phyloP scores from a whole-genome alignment of 1,140 invertebrate species.

The Steinernema feltiae region DNA sequence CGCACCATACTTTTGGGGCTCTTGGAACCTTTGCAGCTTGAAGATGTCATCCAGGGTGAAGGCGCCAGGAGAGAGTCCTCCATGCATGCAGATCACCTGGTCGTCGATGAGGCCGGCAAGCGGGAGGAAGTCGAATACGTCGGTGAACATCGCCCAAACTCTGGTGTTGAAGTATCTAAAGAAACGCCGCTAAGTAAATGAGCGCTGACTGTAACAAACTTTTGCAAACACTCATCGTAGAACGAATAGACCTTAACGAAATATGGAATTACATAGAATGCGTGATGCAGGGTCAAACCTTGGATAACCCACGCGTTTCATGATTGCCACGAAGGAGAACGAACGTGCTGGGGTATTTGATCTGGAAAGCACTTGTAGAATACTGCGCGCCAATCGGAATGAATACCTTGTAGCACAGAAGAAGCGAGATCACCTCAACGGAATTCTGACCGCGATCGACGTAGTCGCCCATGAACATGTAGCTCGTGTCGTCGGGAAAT shows the following conservation, averaged over 20 bases:
- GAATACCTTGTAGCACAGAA: neutral
- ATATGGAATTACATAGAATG: neutral
- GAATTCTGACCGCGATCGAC: neutral
- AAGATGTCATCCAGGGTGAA: neutral
- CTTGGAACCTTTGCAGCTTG: neutral
- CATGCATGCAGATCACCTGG: neutral
- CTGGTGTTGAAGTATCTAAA: too few species aligned
- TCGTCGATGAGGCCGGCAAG: neutral
- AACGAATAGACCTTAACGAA: neutral
- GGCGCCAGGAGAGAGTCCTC: neutral
- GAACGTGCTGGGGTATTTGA: too few species aligned
- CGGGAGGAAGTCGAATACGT: neutral
- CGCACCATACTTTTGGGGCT: neutral
- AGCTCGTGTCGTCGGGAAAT: slow-evolving; percentile 57
- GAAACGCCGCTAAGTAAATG: too few species aligned
- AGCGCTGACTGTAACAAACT: too few species aligned
- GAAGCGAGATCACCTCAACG: neutral
- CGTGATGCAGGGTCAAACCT: too few species aligned
- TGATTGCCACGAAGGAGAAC: too few species aligned
- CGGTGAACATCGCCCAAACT: neutral
- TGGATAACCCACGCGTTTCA: too few species aligned
- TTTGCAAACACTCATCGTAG: neutral
- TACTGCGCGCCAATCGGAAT: too few species aligned
- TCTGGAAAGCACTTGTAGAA: too few species aligned
- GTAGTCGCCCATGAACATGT: neutral